Evolutionary conservation across 2,797 vertebrate genomes (phyloP).

Genomic region (Pseudocheirus occidentalis): DNA sequence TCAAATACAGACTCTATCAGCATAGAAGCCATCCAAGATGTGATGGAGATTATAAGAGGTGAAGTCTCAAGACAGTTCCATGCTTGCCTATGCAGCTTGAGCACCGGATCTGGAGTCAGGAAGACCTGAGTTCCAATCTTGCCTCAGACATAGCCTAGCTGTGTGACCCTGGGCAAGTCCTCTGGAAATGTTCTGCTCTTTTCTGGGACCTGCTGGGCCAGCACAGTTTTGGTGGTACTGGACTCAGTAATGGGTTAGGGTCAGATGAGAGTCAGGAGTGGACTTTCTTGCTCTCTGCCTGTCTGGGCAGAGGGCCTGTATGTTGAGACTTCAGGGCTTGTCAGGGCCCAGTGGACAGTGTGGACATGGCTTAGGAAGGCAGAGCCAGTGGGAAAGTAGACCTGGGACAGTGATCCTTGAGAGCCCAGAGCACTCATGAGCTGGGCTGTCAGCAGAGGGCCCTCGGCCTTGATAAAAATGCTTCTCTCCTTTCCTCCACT

Average conservation of each 20-base stretch:
- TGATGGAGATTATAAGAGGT: not conserved
- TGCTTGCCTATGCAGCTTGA: not conserved
- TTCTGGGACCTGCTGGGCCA: not conserved
- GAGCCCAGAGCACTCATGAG: not conserved
- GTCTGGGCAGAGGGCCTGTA: not conserved
- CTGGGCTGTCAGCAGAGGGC: not conserved
- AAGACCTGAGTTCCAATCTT: not conserved
- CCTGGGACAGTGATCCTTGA: not conserved
- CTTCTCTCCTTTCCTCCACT: too few species aligned
- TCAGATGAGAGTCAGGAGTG: not conserved
- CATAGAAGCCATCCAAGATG: not conserved
- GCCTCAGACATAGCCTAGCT: not conserved
- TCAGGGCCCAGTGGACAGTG: not conserved
- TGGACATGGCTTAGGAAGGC: not conserved
- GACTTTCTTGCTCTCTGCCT: not conserved
- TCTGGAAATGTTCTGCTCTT: not conserved
- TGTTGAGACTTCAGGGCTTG: not conserved
- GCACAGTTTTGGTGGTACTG: not conserved
- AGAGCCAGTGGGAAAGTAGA: not conserved
- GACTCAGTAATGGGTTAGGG: too few species aligned
- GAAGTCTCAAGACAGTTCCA: not conserved
- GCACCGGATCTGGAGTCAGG: not conserved
- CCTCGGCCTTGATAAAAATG: too few species aligned
- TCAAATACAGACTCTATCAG: not conserved
- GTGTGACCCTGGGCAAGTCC: not conserved